Base-by-base conservation (phyloP, 2,113 vertebrate species). In the Grallaria varia region DNA sequence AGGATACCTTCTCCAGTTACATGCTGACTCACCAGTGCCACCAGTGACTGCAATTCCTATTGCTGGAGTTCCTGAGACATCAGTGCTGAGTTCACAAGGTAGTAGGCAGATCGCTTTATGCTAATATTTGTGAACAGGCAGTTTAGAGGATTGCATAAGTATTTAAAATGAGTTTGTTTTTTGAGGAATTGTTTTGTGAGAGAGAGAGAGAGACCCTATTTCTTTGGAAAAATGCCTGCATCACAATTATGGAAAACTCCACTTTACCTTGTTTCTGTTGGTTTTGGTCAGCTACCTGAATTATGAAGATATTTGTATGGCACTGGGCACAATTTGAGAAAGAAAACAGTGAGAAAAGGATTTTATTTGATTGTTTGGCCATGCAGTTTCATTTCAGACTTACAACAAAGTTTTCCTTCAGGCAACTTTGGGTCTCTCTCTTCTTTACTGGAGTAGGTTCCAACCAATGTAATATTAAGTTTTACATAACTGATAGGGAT, bases 1-100 rank as follows among this genome's bases (percentile, higher is more conserved):
- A 95, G 98, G 98, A 39, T 99, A 99, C 91, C 97, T 99, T 93
- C 97, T 99, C 78, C 99, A 99, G 14, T 89, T 99, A 80, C 99
- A 99, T 87, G 98, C 98, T 2, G 98, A 98, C 49, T 89, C 92
- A 53, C 96, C 98, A 3, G 35, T 96, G 92, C 89, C 98, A 68
- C 39, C 82, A 1, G 60, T 23, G 11, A 30, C 94, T 89, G 97
- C 92, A 84, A 53, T 69, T 91, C 82, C 95, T 85, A 52, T 52
- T 71, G 8, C 93, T 90, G 87, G 87, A 17, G 22, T 93, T 91
- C 95, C 98, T 52, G 97, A 98, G 39, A 80, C 97, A 71, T 88
- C 95, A 16, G 55, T 96, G 64, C 92, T 90, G 39, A 97, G 92
- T 94, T 90, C 84, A 37, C 97, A 97, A 98, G 98, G 98, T 98